These are phyloP conservation scores for Scomber colias DNA, from an alignment of 2,113 vertebrate genomes.

Conservation along the genomic window DNA sequence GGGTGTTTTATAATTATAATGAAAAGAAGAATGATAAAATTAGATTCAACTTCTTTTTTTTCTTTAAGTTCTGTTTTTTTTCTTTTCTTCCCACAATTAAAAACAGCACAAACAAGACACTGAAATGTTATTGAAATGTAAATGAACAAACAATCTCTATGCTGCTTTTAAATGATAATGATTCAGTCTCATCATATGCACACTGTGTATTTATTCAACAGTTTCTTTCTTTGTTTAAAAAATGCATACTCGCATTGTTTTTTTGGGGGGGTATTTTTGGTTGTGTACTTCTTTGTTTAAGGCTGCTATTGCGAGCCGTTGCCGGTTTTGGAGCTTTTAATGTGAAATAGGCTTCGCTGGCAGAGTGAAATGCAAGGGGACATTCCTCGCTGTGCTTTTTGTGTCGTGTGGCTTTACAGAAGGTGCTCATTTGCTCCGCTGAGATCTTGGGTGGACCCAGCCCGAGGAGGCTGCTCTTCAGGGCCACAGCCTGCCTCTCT, in stretches of 20 bases:
- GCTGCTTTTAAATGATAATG: background rate
- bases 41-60: background rate
- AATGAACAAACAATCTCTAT: conserved; percentile 2
- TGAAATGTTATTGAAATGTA: conserved; percentile 16
- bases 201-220: conserved; percentile 21
- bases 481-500: conserved; percentile 43
- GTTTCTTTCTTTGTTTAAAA: conserved; percentile 17
- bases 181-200: background rate
- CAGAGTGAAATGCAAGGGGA: conserved; percentile 71
- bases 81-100: background rate
- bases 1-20: background rate
- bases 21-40: background rate
- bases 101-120: background rate
- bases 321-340: conserved; percentile 52
- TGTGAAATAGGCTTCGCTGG: conserved; percentile 66
- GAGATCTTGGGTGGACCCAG: conserved; percentile 78
- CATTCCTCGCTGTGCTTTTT: conserved; percentile 81
- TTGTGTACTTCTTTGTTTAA: conserved; percentile 32
- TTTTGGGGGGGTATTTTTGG: background rate
- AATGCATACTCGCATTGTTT: conserved; percentile 32
- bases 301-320: conserved; percentile 20
- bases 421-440: conserved; percentile 80
- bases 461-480: conserved; percentile 49
- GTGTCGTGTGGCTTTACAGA: conserved; percentile 84
- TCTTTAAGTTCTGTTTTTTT: background rate